Evolutionary conservation across 2,113 vertebrate species (phyloP), one percentile per base, ranked within the genome.

Genomic region (Anoura caudifer): DNA sequence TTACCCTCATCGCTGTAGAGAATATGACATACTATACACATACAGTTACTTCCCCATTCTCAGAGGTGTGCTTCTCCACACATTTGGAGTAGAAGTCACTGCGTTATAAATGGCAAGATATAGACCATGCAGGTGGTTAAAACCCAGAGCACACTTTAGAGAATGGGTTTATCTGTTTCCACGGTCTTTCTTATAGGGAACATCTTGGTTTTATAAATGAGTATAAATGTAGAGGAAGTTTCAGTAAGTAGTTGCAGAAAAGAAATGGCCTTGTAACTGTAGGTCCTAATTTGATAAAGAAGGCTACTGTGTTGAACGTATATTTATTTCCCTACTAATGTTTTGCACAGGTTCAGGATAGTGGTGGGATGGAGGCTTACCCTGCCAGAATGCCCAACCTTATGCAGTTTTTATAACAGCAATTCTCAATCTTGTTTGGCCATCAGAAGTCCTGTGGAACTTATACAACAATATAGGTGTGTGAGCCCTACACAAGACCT

Each of bases 121-220:
- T 36, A 93, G 72, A 89, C 43, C 47, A 94, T 90, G 19, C 26
- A 92, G 0, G 9, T 28, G 0, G 10, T 41, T 93, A 87, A 28
- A 52, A 80, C 83, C 26, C 28, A 61, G 73, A 92, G 61, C 52
- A 67, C 80, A 22, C 77, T 50, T 75, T 52, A 88, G 31, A 70
- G 24, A 72, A 96, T 89, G 72, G 5, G 0, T 90, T 97, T 97
- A 28, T n/a, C 90, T 84, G 24, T 88, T 92, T 77, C 24, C 33
- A 16, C 38, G 38, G 11, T 56, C 36, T 91, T 28, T 59, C 38
- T 31, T 52, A 52, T 11, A 47, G 70, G 45, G 15, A 17, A 81
- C 15, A 45, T 73, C 59, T 86, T 80, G 38, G 31, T 50, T 67
- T 76, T 92, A 43, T 20, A 70, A 14, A 28, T 83, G 20, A 12